These are phyloP conservation scores for Meandrina meandrites DNA, from an alignment of 92 coral and sea anemone genomes.

Conservation along the genomic window DNA sequence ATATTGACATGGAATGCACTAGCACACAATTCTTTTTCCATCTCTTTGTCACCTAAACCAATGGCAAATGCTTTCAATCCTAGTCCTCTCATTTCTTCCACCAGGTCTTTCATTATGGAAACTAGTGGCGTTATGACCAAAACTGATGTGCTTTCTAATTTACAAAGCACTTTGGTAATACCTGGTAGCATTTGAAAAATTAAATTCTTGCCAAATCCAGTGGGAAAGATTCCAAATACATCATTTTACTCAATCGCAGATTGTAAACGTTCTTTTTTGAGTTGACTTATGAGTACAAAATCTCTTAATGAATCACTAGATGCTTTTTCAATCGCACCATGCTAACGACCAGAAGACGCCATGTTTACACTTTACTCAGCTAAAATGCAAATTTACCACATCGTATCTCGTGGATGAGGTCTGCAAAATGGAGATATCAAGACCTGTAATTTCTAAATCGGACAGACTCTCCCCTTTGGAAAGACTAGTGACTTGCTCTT, in stretches of 20 bases:
- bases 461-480: too few relatives aligned
- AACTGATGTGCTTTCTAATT: neutral
- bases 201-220: neutral
- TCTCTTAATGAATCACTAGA: neutral
- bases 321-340: too few relatives aligned
- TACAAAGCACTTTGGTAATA: neutral
- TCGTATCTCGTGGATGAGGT: too few relatives aligned
- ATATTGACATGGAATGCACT: constrained; percentile 3
- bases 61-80: neutral
- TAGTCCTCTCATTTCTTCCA: neutral
- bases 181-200: neutral
- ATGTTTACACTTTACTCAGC: too few relatives aligned
- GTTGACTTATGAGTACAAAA: neutral
- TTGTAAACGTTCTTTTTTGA: neutral
- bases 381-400: too few relatives aligned
- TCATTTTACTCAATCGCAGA: neutral
- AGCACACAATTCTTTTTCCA: neutral
- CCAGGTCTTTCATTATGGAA: constrained; percentile 9
- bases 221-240: neutral
- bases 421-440: too few relatives aligned
- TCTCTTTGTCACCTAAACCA: neutral
- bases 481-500: too few relatives aligned
- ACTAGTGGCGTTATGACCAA: constrained; percentile 8
- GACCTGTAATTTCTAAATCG: too few relatives aligned
- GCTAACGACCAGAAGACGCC: too few relatives aligned